Evolutionary conservation across 2,113 vertebrate genomes (phyloP).

Genomic region (Dipodomys spectabilis): DNA sequence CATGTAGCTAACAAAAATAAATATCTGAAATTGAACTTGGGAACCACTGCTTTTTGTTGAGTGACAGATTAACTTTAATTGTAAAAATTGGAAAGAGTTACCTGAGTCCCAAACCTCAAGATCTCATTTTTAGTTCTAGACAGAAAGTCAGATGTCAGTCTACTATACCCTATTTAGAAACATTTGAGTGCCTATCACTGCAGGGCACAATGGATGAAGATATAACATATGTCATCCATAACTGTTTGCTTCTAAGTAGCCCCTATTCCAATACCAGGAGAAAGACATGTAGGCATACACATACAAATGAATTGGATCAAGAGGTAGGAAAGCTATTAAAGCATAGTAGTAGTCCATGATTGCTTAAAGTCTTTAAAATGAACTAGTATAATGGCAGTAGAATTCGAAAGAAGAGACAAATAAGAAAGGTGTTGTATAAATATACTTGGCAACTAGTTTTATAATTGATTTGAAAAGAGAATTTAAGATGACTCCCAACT

Average conservation of each 20-base stretch:
- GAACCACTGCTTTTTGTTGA: background rate
- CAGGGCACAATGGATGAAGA: background rate
- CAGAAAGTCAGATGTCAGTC: constrained; percentile 3
- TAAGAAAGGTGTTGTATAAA: constrained; percentile 48
- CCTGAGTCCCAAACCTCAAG: background rate
- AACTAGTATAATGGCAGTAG: background rate
- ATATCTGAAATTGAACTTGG: constrained; percentile 12
- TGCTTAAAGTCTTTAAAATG: background rate
- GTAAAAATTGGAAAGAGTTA: constrained; percentile 18
- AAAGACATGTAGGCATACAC: background rate
- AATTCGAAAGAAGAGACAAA: constrained; percentile 38
- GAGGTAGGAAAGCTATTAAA: constrained; percentile 31
- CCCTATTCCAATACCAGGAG: background rate
- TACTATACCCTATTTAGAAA: constrained; percentile 16
- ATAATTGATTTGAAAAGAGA: background rate
- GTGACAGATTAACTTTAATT: constrained; percentile 2
- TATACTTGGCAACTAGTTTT: constrained; percentile 42
- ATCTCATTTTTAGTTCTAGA: background rate
- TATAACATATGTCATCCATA: background rate
- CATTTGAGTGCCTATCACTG: constrained; percentile 11
- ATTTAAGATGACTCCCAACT: constrained; percentile 27
- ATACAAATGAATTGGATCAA: background rate
- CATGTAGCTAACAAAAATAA: background rate
- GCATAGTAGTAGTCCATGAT: background rate
- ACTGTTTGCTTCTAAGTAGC: background rate